Evolutionary conservation across 1,140 invertebrate species (phyloP).

Genomic region (Chlorops oryzae): DNA sequence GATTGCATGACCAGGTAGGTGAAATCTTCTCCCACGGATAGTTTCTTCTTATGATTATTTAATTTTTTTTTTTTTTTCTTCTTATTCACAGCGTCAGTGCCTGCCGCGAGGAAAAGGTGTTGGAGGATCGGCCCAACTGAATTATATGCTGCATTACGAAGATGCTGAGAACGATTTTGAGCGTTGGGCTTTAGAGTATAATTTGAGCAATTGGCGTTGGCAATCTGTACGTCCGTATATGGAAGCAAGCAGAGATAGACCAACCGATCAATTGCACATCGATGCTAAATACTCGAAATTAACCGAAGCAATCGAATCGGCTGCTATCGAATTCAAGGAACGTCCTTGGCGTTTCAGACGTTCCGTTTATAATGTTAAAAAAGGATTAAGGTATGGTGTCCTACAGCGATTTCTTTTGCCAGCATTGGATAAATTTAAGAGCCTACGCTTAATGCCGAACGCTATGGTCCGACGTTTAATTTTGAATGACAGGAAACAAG

Average conservation of each 20-base stretch:
- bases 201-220: conserved; percentile 53
- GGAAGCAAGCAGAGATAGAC: conserved; percentile 21
- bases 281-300: conserved; percentile 42
- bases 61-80: background rate
- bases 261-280: conserved; percentile 24
- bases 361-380: conserved; percentile 55
- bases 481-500: conserved; percentile 38
- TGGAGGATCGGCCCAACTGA: conserved; percentile 65
- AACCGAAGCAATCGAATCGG: conserved; percentile 49
- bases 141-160: conserved; percentile 62
- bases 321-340: conserved; percentile 48
- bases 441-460: conserved; percentile 64
- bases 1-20: conserved; percentile 54
- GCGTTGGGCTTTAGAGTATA: conserved; percentile 49
- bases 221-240: conserved; percentile 26
- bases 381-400: conserved; percentile 64
- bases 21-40: background rate
- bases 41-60: background rate
- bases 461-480: conserved; percentile 54
- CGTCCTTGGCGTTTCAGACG: conserved; percentile 47
- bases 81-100: conserved; percentile 51
- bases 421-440: conserved; percentile 55
- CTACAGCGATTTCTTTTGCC: conserved; percentile 62
- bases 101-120: conserved; percentile 62
- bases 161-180: conserved; percentile 57